Evolutionary conservation across 1,140 invertebrate species (phyloP).

Genomic region (Drosophila nigromelanica): DNA sequence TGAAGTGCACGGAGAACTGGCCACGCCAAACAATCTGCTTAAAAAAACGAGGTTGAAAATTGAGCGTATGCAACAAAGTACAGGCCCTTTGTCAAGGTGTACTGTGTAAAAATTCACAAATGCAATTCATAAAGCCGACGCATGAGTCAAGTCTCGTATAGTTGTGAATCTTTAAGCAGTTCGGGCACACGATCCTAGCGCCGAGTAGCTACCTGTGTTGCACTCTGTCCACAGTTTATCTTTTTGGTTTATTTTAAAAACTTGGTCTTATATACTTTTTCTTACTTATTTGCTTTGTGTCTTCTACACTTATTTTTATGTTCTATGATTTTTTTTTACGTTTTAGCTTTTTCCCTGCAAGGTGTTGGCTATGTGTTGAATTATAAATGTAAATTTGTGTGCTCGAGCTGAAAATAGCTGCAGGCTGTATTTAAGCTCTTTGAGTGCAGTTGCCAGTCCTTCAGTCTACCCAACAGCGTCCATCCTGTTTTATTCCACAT

Average conservation of each 20-base stretch:
- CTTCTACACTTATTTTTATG: slow-evolving; percentile 9
- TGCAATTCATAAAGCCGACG: slow-evolving; percentile 11
- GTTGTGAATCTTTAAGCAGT: slow-evolving; percentile 37
- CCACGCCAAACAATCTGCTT: too few relatives aligned
- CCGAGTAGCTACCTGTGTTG: neutral
- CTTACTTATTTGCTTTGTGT: slow-evolving; percentile 7
- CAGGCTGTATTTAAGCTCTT: slow-evolving; percentile 46
- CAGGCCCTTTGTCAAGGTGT: neutral
- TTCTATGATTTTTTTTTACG: slow-evolving; percentile 2
- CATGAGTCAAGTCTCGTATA: slow-evolving; percentile 20
- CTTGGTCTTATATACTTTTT: slow-evolving; percentile 5
- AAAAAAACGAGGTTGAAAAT: too few relatives aligned
- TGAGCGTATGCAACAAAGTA: neutral
- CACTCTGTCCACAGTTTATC: neutral
- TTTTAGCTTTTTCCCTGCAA: slow-evolving; percentile 22
- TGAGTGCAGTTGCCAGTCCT: slow-evolving; percentile 27
- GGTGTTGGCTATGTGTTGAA: slow-evolving; percentile 36
- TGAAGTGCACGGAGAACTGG: too few relatives aligned
- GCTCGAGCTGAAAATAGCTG: slow-evolving; percentile 53
- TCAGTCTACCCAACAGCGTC: neutral
- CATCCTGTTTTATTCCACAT: neutral
- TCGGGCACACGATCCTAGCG: slow-evolving; percentile 6
- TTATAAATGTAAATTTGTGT: slow-evolving; percentile 61
- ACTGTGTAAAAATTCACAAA: slow-evolving; percentile 14
- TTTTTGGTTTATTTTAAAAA: slow-evolving; percentile 3